Base-by-base conservation (phyloP, 2,797 vertebrate genomes). In the Myotis planiceps region DNA sequence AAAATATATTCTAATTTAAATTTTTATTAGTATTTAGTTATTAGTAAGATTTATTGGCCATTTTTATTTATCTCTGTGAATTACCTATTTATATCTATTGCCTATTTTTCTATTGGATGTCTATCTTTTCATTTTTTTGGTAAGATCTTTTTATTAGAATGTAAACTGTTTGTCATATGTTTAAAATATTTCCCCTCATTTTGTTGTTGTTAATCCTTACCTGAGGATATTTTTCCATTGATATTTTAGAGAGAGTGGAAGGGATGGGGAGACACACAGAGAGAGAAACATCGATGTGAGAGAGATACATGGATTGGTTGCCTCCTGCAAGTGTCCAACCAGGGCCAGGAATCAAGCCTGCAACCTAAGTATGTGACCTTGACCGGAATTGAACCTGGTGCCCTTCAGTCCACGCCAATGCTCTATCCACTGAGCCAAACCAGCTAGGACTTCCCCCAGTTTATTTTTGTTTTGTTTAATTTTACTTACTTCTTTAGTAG, bases 61-160 rank as follows among this genome's bases (percentile, higher is more conserved):
- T 49, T 66, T 83, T 84, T 76, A 32, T 53, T 80, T 63, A 55
- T 83, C 55, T 86, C 84, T 85, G 63, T 86, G 80, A 82, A 60
- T 75, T 63, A 47, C 29, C 23, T 94, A 14, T 58, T 81, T 55
- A 21, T 89, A 85, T 32, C 79, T 10, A 19, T 86, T 89, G 34
- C 42, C 49, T 29, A 1, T 29, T 74, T 85, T 94, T 89, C 39
- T 32, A 51, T 53, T 74, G 65, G 7, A 2, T 84, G n/a, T 74
- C 37, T 8, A 47, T 71, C 42, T 94, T 87, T 76, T 75, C 16
- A 19, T 66, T 90, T 90, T 88, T 51, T 85, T 85, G 9, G 9
- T 81, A 34, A 47, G 32, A 34, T 88, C 12, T 53, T 91, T 96
- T 84, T 72, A 47, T 85, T 92, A 72, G 37, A 94, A 92, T 68